Evolutionary conservation across 2,797 vertebrate genomes (phyloP).

Genomic region (Peromyscus eremicus): DNA sequence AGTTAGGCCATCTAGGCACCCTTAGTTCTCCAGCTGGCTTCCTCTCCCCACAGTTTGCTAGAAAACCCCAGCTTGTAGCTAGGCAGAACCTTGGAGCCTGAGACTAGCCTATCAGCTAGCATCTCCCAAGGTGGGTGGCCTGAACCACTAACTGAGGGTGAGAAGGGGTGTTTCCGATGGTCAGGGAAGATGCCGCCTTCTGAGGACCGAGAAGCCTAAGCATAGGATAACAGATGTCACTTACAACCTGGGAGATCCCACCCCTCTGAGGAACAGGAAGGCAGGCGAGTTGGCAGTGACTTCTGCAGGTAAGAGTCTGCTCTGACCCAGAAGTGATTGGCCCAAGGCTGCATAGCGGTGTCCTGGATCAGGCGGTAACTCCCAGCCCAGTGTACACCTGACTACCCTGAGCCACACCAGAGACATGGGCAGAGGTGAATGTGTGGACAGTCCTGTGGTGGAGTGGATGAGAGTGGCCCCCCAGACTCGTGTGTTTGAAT

Average conservation of each 20-base stretch:
- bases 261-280: neutral
- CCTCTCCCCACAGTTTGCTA: conserved; percentile 71
- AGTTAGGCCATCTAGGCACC: too few relatives aligned
- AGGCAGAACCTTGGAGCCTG: conserved; percentile 7
- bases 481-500: neutral
- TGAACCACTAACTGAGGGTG: neutral
- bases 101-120: neutral
- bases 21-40: conserved; percentile 61
- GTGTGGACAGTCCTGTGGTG: too few relatives aligned
- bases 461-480: neutral
- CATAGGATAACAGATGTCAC: neutral
- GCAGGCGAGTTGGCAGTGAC: neutral
- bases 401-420: neutral
- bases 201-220: neutral
- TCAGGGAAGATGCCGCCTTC: neutral
- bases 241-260: neutral
- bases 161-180: neutral
- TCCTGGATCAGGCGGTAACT: neutral
- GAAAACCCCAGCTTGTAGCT: conserved; percentile 68
- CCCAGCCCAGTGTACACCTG: neutral
- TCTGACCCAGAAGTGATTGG: neutral
- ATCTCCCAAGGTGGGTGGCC: neutral
- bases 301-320: neutral
- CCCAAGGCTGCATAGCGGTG: neutral
- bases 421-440: neutral